phyloP scores from a whole-genome alignment of 2,888 invertebrate species.

The Chrysolina haemoptera region DNA sequence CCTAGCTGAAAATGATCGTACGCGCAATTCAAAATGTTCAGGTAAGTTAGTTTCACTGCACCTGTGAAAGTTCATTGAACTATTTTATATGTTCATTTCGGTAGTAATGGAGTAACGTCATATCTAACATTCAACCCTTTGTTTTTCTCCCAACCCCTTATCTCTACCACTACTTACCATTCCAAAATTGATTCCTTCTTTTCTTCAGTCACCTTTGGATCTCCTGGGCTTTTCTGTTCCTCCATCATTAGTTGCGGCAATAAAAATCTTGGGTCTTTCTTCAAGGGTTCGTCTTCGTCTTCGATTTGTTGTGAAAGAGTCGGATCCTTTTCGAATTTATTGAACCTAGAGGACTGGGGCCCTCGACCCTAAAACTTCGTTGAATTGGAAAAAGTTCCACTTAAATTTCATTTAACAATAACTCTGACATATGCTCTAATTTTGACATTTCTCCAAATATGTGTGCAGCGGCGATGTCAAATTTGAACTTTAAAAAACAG shows the following conservation, averaged over 20 bases:
- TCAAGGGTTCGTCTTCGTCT: slow-evolving; percentile 46
- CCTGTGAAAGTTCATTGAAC: no score
- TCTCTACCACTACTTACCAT: slow-evolving; percentile 46
- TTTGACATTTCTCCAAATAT: not conserved
- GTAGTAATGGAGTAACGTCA: no score
- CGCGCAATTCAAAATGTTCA: no score
- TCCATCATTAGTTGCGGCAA: slow-evolving; percentile 46
- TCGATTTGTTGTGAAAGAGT: slow-evolving; percentile 30
- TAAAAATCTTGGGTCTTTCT: slow-evolving; percentile 49
- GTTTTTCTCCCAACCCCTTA: no score
- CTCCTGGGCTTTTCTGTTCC: slow-evolving; percentile 27
- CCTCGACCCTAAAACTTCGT: slow-evolving; percentile 41
- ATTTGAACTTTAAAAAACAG: no score
- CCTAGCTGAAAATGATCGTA: no score
- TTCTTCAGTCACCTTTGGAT: slow-evolving; percentile 34
- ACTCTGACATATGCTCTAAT: not conserved
- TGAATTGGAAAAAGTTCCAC: slow-evolving; percentile 35
- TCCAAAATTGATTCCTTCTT: slow-evolving; percentile 54
- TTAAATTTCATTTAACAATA: slow-evolving; percentile 32
- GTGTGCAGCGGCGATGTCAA: no score
- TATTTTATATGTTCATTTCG: no score
- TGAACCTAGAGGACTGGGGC: slow-evolving; percentile 34
- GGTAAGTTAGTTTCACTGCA: no score
- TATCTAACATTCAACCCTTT: no score
- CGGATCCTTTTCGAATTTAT: slow-evolving; percentile 43